phyloP scores from a whole-genome alignment of 2,797 vertebrate species.

The Myotis daubentonii region DNA sequence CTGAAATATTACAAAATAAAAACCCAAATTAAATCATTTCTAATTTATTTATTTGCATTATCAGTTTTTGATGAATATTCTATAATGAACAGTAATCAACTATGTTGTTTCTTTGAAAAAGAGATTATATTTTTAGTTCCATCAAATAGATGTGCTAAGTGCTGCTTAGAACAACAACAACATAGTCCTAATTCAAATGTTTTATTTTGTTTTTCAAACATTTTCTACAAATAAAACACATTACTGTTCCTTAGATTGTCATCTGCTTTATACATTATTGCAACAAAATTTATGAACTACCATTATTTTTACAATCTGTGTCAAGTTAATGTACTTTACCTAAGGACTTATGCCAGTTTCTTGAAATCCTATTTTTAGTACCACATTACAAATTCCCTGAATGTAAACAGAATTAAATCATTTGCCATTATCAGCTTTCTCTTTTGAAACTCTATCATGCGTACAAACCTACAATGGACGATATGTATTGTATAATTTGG shows the following conservation, averaged over 20 bases:
- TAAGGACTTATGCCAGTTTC: background rate
- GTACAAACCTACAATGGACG: background rate
- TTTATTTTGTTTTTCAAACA: background rate
- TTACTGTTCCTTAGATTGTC: background rate
- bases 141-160: background rate
- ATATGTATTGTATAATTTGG: background rate
- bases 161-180: background rate
- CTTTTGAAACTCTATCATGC: background rate
- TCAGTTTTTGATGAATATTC: background rate
- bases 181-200: background rate
- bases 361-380: conserved; percentile 47
- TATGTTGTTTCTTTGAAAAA: background rate
- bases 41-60: conserved; percentile 6
- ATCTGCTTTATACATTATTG: background rate
- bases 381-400: background rate
- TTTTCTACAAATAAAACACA: conserved; percentile 2
- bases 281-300: background rate
- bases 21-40: background rate
- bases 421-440: background rate
- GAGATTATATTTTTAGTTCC: background rate
- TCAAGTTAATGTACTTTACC: background rate
- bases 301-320: conserved; percentile 6
- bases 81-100: background rate
- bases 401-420: conserved; percentile 43
- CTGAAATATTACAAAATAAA: conserved; percentile 46